Conservation (phyloP, 2,797 vertebrate genomes). For the Callimico goeldii region DNA sequence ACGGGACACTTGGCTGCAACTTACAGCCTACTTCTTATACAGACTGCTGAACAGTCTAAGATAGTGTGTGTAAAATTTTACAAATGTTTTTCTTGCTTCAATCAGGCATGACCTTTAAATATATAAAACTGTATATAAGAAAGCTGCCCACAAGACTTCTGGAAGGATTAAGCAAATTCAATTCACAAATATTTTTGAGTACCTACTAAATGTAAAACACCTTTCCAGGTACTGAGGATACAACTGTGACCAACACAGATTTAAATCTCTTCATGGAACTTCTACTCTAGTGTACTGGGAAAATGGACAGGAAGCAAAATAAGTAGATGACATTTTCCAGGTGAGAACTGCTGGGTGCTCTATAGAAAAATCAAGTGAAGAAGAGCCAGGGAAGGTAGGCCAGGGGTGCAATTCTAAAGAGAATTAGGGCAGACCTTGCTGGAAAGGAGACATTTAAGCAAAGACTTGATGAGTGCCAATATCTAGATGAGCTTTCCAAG, state of each 20-base stretch:
- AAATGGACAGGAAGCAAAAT: background rate
- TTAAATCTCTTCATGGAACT: background rate
- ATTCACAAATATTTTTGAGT: constrained; percentile 20
- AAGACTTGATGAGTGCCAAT: background rate
- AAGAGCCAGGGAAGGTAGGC: background rate
- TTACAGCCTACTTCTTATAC: background rate
- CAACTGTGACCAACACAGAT: background rate
- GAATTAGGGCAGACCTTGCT: background rate
- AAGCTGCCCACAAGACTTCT: constrained; percentile 50
- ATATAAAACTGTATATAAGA: constrained; percentile 50
- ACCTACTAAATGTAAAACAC: background rate
- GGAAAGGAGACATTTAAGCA: background rate
- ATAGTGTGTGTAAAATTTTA: constrained; percentile 40
- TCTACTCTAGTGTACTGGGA: background rate
- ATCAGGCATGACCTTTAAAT: constrained; percentile 70
- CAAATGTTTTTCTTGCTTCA: constrained; percentile 63
- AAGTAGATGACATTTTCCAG: background rate
- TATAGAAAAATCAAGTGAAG: background rate
- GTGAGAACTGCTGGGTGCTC: background rate
- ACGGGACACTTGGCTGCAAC: background rate
- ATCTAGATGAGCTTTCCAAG: background rate
- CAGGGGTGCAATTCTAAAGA: background rate
- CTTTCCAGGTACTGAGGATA: background rate
- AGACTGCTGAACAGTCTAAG: constrained; percentile 6
- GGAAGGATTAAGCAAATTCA: constrained; percentile 60